Evolutionary conservation across 2,797 vertebrate genomes (phyloP), one percentile per base, ranked within the genome.

Genomic region (Poeciliopsis infans): DNA sequence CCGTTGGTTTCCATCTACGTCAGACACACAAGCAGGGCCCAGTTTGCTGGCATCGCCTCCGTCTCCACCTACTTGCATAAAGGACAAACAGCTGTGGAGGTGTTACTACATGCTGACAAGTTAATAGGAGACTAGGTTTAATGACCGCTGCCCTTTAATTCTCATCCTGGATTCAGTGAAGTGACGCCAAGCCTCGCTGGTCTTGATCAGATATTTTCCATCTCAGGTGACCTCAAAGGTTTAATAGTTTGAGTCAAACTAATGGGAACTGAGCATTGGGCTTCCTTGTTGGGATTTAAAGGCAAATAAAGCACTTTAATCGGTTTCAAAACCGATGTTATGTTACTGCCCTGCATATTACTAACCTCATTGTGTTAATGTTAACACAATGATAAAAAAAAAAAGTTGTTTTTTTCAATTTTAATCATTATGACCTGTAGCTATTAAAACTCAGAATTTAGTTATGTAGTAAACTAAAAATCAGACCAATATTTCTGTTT

Each of bases 1-100:
- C 83, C 72, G 25, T 78, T 86, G 74, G 76, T 91, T 92, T 93
- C 89, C 92, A 90, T 89, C 41, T 75, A 86, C 83, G 84, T 93
- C 90, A 92, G 49, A 53, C 55, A 33, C 89, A 43, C 25, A 3
- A 28, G 36, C 49, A 28, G 23, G 39, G 72, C 36, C 33, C 18
- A 11, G 82, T 83, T 78, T 25, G 25, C 2, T 51, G 66, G 66
- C 78, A 69, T 70, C 68, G n/a, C 69, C 77, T 79, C 79, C 5
- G 55, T 79, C 74, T 78, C 77, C 75, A 66, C 78, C 80, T 86
- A 68, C 78, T 80, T n/a, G 12, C 64, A 47, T 28, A 36, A 39
- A 45, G 8, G 18, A 73, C 46, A 15, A 49, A 46, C 71, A 71
- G 36, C 72, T 20, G 16, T 4, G n/a, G 51, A 80, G 79, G 78